Percentiles rank a stretch among this genome's conserved stretches.
Evolutionary conservation across 1,140 invertebrate species (phyloP).

Genomic region (Aphelenchoides avenae): DNA sequence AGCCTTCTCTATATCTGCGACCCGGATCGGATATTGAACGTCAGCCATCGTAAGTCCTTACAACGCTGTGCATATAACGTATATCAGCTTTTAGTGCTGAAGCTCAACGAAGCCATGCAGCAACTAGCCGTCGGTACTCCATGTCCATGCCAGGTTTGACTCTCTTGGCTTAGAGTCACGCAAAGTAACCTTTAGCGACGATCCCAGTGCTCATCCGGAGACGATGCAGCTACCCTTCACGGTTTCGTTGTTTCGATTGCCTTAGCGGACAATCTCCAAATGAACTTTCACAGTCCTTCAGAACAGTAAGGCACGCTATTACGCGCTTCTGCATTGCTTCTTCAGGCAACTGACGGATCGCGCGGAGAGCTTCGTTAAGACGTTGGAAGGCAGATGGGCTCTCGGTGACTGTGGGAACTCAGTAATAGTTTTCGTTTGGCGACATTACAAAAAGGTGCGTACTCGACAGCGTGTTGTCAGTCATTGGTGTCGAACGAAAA

Average conservation of each 20-base stretch:
- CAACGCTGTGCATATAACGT: background rate
- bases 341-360: constrained; percentile 58
- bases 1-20: constrained; percentile 55
- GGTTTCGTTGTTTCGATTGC: constrained; percentile 59
- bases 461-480: background rate
- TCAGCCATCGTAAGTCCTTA: constrained; percentile 46
- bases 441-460: constrained; percentile 57
- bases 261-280: constrained; percentile 57
- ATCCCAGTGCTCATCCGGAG: constrained; percentile 52
- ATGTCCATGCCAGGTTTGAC: constrained; percentile 58
- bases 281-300: constrained; percentile 58
- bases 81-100: background rate
- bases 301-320: constrained; percentile 40
- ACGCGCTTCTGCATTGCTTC: background rate
- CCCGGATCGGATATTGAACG: constrained; percentile 58
- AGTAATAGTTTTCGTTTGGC: constrained; percentile 57
- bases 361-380: constrained; percentile 53
- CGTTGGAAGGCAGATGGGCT: constrained; percentile 57
- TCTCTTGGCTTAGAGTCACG: too few species aligned
- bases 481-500: background rate
- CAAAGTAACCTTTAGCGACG: too few species aligned
- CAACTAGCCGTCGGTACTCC: constrained; percentile 52
- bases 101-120: constrained; percentile 49
- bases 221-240: constrained; percentile 37
- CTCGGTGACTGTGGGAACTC: constrained; percentile 59